Percentiles rank a stretch among this genome's conserved stretches.
These are phyloP conservation scores for Drosophila fulvimacula DNA, from an alignment of 2,888 invertebrate species.

Conservation along the genomic window DNA sequence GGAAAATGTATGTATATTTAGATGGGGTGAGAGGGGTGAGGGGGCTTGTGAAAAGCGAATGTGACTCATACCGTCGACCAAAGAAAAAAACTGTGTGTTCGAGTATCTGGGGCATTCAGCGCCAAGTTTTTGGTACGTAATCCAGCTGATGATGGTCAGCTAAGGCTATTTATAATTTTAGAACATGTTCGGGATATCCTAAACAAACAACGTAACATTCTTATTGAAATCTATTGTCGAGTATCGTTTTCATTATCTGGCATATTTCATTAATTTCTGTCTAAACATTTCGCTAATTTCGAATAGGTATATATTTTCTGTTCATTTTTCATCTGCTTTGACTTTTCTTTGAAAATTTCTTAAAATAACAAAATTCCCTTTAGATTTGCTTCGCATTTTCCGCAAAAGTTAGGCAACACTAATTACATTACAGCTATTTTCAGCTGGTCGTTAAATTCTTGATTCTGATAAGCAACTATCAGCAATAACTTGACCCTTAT, in stretches of 20 bases:
- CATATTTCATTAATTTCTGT: neutral
- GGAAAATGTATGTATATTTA: constrained; percentile 35
- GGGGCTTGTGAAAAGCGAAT: constrained; percentile 5
- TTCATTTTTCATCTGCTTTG: neutral
- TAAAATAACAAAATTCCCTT: neutral
- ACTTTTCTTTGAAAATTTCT: neutral
- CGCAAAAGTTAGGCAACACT: neutral
- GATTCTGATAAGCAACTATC: neutral
- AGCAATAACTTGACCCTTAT: constrained; percentile 8
- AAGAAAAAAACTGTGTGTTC: constrained; percentile 34
- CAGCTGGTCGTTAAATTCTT: neutral
- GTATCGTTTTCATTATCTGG: constrained; percentile 12
- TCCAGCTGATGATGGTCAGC: constrained; percentile 35
- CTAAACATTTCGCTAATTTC: neutral
- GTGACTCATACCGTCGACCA: constrained; percentile 43
- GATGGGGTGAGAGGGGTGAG: neutral
- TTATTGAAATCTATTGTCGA: neutral
- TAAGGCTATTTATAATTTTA: constrained; percentile 42
- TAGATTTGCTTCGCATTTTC: neutral
- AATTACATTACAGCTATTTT: neutral
- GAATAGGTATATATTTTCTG: neutral
- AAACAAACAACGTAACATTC: constrained; percentile 17
- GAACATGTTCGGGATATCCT: constrained; percentile 30
- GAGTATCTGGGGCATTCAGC: constrained; percentile 53
- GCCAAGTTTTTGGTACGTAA: constrained; percentile 49